A percentile compares a stretch with the other conserved stretches of the same genome.
These are phyloP conservation scores for Smithornis capensis DNA, from an alignment of 2,113 vertebrate species.

Conservation along the genomic window DNA sequence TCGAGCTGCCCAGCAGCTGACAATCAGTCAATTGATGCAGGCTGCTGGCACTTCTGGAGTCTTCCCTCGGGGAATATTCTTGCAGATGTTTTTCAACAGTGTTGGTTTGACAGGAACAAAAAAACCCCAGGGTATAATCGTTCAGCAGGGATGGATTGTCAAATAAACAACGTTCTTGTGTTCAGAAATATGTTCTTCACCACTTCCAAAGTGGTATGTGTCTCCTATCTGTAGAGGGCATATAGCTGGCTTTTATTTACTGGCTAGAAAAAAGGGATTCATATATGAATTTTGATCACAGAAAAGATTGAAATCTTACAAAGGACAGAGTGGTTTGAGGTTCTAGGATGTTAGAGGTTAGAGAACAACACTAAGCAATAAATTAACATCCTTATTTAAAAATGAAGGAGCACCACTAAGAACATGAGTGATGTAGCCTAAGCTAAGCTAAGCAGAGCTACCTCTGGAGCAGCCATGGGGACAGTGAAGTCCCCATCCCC, in stretches of 20 bases:
- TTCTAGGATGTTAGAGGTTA: not conserved
- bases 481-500: not conserved
- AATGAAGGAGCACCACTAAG: not conserved
- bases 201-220: not conserved
- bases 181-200: not conserved
- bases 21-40: not conserved
- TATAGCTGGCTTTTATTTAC: not conserved
- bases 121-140: not conserved
- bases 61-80: not conserved
- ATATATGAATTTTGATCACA: not conserved
- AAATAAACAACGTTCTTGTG: not conserved
- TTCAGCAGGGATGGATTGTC: not conserved
- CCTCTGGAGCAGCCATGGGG: not conserved
- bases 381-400: too few relatives aligned
- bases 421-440: not conserved
- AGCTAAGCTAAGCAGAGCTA: not conserved
- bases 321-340: not conserved
- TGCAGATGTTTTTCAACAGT: not conserved
- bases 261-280: not conserved
- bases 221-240: not conserved
- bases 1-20: not conserved
- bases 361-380: too few relatives aligned
- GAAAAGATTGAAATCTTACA: not conserved
- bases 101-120: not conserved
- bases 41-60: not conserved